Base-by-base conservation (phyloP, 2,888 invertebrate species). In the Mayetiola destructor region DNA sequence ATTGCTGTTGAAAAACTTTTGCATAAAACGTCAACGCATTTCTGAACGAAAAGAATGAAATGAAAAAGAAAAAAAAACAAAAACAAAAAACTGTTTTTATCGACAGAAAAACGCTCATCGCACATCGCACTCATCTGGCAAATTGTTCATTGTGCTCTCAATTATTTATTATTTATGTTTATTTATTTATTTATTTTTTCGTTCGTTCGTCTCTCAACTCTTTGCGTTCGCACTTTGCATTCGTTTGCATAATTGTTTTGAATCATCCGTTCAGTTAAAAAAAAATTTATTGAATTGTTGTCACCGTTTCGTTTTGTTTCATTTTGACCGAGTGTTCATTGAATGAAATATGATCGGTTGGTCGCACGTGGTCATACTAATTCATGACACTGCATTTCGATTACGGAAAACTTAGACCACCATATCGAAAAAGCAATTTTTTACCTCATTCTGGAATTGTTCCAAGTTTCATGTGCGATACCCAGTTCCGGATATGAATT, bases 261-360 rank as follows among this genome's bases (percentile, higher is more conserved):
- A 48, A 48, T 48, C 48, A 27, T 48, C 48, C 27, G 48, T 16
- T 27, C 23, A 27, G 23, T 48, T 27, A 27, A 27, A 48, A 27
- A 48, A 48, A 48, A 27, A 32, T 9, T 48, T 48, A 48, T 48
- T 23, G 48, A 23, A 48, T 27, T 48, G 27, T 48, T 48, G 48
- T 48, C 48, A 48, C 18, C 12, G 48, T 14, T n/a, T n/a, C n/a
- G 32, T 16, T 27, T 48, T 48, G 48, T 48, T 27, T 48, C 48
- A n/a, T n/a, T n/a, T n/a, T n/a, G 23, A 23, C 48, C n/a, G n/a
- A n/a, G n/a, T n/a, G 27, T 48, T 48, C 27, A 27, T 48, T 27
- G 27, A 9, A 48, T 48, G 48, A 48, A 48, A 48, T 48, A 48
- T 16, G 48, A 48, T 12, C 27, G 6, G 27, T 6, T n/a, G n/a